Conservation (phyloP, 2,113 vertebrate genomes). For the cat (Felis catus) region F.catus_Fca126_mat1.0 CM031426.1:3258001-3258500, state of each 20-base stretch:
- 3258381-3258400: neutral
- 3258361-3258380: fast-evolving
- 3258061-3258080: neutral
- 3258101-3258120: neutral
- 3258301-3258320: neutral
- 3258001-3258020: neutral
- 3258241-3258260: neutral
- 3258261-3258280: neutral
- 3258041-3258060: neutral
- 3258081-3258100: neutral
- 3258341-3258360: neutral
- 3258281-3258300: neutral
- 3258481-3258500: neutral
- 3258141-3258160: neutral
- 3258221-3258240: neutral
- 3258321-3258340: neutral
- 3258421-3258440: too few relatives aligned
- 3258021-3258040: fast-evolving
- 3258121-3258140: neutral
- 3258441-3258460: neutral
- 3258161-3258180: neutral
- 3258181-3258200: neutral
- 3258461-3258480: fast-evolving
- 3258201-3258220: neutral
- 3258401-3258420: neutral